Conservation (phyloP, 1,140 invertebrate species). For the Caenorhabditis inopinata region DNA sequence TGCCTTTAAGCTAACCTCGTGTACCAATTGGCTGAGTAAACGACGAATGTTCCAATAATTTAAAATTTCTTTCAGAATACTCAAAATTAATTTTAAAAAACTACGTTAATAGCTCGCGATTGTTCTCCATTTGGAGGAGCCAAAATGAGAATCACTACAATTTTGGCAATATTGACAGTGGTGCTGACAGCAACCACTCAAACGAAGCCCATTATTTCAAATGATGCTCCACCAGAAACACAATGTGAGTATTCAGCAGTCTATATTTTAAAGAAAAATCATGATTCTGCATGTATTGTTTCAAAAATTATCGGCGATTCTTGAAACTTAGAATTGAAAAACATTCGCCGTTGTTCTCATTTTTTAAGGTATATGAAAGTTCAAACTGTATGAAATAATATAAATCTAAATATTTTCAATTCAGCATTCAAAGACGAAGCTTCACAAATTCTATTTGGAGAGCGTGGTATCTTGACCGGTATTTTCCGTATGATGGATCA, state of each 20-base stretch:
- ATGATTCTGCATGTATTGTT: too few relatives aligned
- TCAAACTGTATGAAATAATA: neutral
- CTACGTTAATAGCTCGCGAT: neutral
- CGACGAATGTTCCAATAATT: too few relatives aligned
- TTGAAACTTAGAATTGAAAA: too few relatives aligned
- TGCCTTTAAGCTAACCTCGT: too few relatives aligned
- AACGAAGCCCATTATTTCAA: neutral
- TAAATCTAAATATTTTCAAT: neutral
- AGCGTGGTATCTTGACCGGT: slow-evolving; percentile 55
- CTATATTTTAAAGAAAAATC: too few relatives aligned
- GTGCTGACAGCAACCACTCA: neutral
- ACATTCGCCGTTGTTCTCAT: too few relatives aligned
- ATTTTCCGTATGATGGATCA: slow-evolving; percentile 63
- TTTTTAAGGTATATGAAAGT: too few relatives aligned
- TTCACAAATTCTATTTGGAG: slow-evolving; percentile 55
- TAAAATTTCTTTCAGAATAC: too few relatives aligned
- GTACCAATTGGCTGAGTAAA: too few relatives aligned
- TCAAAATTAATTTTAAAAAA: neutral
- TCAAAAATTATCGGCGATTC: too few relatives aligned
- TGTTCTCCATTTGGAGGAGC: neutral
- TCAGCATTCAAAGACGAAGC: slow-evolving; percentile 43
- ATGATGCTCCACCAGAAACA: neutral
- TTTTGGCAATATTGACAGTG: neutral
- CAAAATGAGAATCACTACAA: slow-evolving; percentile 5
- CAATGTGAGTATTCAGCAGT: neutral